Evolutionary conservation across 2,888 invertebrate genomes (phyloP).

Genomic region (Nyleta sp.): DNA sequence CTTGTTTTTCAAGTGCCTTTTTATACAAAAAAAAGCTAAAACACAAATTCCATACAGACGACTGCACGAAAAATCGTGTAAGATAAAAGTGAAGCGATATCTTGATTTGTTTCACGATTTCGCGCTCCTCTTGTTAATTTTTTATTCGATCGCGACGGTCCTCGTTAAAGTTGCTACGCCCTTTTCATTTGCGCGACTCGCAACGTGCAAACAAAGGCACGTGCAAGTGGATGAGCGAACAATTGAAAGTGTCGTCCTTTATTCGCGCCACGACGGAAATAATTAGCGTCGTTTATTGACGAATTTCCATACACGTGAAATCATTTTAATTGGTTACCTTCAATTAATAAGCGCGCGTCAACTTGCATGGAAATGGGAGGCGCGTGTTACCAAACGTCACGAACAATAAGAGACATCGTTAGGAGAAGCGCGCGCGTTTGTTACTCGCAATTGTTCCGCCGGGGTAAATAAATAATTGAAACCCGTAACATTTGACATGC

Average conservation of each 20-base stretch:
- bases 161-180: slow-evolving; percentile 51
- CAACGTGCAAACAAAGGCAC: slow-evolving; percentile 41
- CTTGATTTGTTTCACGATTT: not conserved
- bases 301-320: slow-evolving; percentile 60
- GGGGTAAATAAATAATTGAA: too few species aligned
- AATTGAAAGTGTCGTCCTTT: slow-evolving; percentile 57
- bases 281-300: slow-evolving; percentile 67
- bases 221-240: slow-evolving; percentile 43
- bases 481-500: too few species aligned
- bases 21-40: too few species aligned
- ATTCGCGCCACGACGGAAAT: slow-evolving; percentile 63
- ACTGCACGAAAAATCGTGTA: too few species aligned
- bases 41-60: too few species aligned
- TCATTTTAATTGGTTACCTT: slow-evolving; percentile 70
- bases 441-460: slow-evolving; percentile 9
- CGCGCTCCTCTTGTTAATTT: slow-evolving; percentile 19
- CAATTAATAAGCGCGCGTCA: slow-evolving; percentile 54
- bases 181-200: slow-evolving; percentile 36
- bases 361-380: slow-evolving; percentile 21
- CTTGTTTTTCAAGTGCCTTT: slow-evolving; percentile 18
- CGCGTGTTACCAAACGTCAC: slow-evolving; percentile 30
- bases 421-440: slow-evolving; percentile 6
- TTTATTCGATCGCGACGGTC: slow-evolving; percentile 29
- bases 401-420: slow-evolving; percentile 35
- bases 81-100: not conserved